phyloP scores from a whole-genome alignment of 2,797 vertebrate genomes.

The Peromyscus melanophrys region DNA sequence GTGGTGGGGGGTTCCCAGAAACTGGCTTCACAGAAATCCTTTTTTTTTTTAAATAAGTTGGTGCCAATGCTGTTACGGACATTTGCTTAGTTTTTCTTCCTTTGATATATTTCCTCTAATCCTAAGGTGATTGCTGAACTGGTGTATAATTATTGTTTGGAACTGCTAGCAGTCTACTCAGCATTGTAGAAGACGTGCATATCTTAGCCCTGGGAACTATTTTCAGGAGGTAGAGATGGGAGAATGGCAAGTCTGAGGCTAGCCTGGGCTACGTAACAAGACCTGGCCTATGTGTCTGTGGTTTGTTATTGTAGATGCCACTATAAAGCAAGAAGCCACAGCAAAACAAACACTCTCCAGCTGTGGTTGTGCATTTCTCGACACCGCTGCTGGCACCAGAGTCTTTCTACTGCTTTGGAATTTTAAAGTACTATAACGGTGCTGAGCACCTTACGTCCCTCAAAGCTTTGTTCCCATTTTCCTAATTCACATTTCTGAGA shows the following conservation, averaged over 20 bases:
- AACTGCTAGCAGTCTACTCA: background rate
- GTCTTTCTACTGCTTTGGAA: background rate
- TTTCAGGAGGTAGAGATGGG: background rate
- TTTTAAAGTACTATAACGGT: background rate
- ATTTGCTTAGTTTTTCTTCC: background rate
- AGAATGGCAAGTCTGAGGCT: background rate
- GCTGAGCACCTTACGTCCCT: background rate
- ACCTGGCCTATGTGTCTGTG: background rate
- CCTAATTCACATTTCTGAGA: background rate
- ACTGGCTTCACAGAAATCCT: background rate
- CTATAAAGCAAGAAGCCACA: slow-evolving; percentile 5
- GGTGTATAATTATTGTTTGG: slow-evolving; percentile 3
- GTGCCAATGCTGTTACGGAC: background rate
- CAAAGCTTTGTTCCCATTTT: background rate
- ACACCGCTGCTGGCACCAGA: background rate
- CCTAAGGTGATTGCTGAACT: background rate
- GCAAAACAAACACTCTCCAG: background rate
- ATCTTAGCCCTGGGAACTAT: slow-evolving; percentile 38
- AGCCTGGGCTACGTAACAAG: background rate
- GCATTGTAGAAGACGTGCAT: background rate
- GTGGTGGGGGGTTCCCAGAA: background rate
- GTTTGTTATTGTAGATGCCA: slow-evolving; percentile 5
- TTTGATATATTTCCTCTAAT: slow-evolving; percentile 19
- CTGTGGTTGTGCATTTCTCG: background rate
- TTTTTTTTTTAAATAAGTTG: background rate